Base-by-base conservation (phyloP, 2,797 vertebrate species). In the Coregonus suidteri region DNA sequence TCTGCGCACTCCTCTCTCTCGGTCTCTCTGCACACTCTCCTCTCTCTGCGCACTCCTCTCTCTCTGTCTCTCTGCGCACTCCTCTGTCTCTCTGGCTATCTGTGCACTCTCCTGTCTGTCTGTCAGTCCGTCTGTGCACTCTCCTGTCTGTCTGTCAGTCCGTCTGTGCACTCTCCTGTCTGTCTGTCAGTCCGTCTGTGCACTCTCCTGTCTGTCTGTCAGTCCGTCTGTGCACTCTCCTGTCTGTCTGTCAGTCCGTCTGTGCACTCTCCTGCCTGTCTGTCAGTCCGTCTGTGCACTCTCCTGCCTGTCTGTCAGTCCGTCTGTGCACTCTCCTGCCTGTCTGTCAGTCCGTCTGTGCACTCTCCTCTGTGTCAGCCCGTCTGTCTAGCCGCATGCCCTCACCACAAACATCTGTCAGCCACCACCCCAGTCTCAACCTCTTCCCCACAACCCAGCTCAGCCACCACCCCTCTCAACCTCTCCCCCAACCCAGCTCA, bases 401-500 rank as follows among this genome's bases (percentile, higher is more conserved):
- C 20, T 20, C 20, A 20, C 20, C 20, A 20, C 20, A 20, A 80
- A 88, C 82, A 78, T 79, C 83, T n/a, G n/a, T 78, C 82, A 78
- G 80, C 83, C 79, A 73, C 83, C 87, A 85, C 82, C 76, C 83
- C 20, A 90, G 84, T 86, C 79, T 77, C 73, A 69, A 86, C 80
- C 81, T 90, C 86, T 82, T 83, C 83, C 86, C 83, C n/a, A 20
- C 81, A 80, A 88, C 64, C 30, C 82, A 78, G 79, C 83, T 78
- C 82, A 78, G 80, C 83, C 79, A 73, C 83, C 87, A 85, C 82
- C 76, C 83, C 20, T 86, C 79, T 77, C 73, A 69, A 86, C 80
- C 81, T 90, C 86, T 82, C 82, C 83, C 86, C 83, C 81, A 80
- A 88, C 64, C 30, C 82, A 78, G 79, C 83, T 78, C 82, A 78